Evolutionary conservation across 2,113 vertebrate species (phyloP).

Genomic region (Mormoops blainvillei): DNA sequence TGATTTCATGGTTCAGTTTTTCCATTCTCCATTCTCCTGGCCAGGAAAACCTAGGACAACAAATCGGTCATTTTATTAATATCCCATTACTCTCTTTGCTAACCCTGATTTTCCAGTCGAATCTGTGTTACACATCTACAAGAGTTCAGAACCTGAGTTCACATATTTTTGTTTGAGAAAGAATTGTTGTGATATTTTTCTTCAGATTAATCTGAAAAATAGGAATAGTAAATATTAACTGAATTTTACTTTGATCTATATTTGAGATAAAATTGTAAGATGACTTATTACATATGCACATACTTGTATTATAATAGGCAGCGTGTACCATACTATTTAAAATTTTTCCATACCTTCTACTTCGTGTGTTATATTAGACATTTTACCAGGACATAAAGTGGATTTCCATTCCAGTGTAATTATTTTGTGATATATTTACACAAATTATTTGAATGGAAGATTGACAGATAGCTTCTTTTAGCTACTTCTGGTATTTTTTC

Average conservation of each 20-base stretch:
- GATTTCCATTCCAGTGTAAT: background rate
- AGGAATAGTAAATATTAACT: background rate
- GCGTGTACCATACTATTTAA: background rate
- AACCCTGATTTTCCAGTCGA: slow-evolving; percentile 57
- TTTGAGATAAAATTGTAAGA: background rate
- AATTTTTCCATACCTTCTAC: background rate
- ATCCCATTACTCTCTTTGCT: slow-evolving; percentile 39
- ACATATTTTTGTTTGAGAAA: slow-evolving; percentile 49
- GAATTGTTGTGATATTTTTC: background rate
- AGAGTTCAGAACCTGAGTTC: slow-evolving; percentile 7
- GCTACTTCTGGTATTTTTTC: background rate
- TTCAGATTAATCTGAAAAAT: background rate
- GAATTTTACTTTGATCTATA: background rate
- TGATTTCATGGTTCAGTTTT: slow-evolving; percentile 76
- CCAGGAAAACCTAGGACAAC: slow-evolving; percentile 67
- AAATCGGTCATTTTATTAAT: slow-evolving; percentile 67
- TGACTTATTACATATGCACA: background rate
- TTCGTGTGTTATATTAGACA: background rate
- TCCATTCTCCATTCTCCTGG: slow-evolving; percentile 64
- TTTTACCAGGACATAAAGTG: background rate
- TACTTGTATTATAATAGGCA: background rate
- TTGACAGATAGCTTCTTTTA: background rate
- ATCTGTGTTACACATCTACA: slow-evolving; percentile 50
- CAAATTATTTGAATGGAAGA: background rate
- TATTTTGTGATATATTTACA: background rate